Base-by-base conservation (phyloP, 2,888 invertebrate species). In the Pegoplata infirma region DNA sequence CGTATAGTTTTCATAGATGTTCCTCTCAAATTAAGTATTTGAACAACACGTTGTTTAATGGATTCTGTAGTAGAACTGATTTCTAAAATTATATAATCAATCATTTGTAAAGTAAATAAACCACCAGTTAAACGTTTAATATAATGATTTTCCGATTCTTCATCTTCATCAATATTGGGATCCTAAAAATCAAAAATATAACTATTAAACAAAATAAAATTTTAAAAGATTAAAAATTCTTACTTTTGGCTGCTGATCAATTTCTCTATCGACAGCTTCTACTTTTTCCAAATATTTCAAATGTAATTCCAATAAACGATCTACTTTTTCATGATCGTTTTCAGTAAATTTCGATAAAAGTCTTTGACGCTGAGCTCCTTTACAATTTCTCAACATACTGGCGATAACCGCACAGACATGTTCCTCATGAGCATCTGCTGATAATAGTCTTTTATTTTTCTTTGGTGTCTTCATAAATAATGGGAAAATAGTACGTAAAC, bases 381-480 rank as follows among this genome's bases (percentile, higher is more conserved):
- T 94, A 87, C 98, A 98, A 88, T 98, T 98, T 78, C 96, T 93
- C 81, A 99, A 90, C 94, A 99, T 95, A 36, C 97, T 97, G 0
- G 97, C 94, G 84, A 99, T 96, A 76, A 98, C 96, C 0, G 98
- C 97, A 16, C 96, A 92, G 0, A 98, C 97, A 89, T 98, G 97
- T 90, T 99, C 97, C 92, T 98, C 98, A 84, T 98, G 96, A 86
- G 98, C 97, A 86, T 97, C 96, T 0, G 94, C 92, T 5, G 95
- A 94, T 8, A 97, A 90, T 55, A 96, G 91, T 83, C 94, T 93
- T 76, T 94, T 91, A 84, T 93, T 93, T 84, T 95, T 93, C 84
- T 96, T 96, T 0, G 99, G 99, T 0, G 99, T 99, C 90, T 98
- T 98, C 99, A 99, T 99, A 87, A 99, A 99, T 0, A 99, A 91